Base-by-base conservation (phyloP, 2,797 vertebrate genomes). In the Coregonus sp. region DNA sequence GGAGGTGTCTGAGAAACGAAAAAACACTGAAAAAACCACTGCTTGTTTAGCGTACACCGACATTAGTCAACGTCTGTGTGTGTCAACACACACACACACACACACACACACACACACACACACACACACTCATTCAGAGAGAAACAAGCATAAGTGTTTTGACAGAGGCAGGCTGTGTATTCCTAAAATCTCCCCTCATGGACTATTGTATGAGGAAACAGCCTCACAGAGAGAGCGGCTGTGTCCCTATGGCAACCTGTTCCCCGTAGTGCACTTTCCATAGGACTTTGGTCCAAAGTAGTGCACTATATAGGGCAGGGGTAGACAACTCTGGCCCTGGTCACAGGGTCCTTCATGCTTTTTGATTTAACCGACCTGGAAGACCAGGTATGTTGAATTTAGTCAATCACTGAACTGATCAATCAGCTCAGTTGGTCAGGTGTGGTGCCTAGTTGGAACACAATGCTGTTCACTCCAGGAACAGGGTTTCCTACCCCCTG, bases 1-100 rank as follows among this genome's bases (percentile, higher is more conserved):
- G 86, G 88, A 91, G 91, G 88, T 90, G 92, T 90, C 87, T 75
- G 75, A 81, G 86, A 90, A 86, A 88, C 84, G 82, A 91, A 92
- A 90, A 90, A 78, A 74, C 31, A 72, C 50, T 16, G 66, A 76
- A 37, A 73, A 67, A 69, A 2, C 73, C 83, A 84, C 51, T 86
- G 85, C 83, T 86, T 85, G 70, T 90, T 89, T 88, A 87, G 90
- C 89, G 84, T 88, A 83, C 85, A 80, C 81, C 71, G 76, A 80
- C 82, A 83, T 90, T 86, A 68, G 73, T 79, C 72, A 74, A 78
- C 35, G 7, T 71, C 33, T 54, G 35, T 18, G 40, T 40, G 50
- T 70, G 66, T 12, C 2, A 40, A 80, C 71, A 16, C 33, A 35
- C 47, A 67, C 52, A 54, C 71, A 5, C 25, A 61, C 75, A 12